These are phyloP conservation scores for Pantelozetes paolii DNA, from an alignment of 2,888 invertebrate species.

Conservation along the genomic window DNA sequence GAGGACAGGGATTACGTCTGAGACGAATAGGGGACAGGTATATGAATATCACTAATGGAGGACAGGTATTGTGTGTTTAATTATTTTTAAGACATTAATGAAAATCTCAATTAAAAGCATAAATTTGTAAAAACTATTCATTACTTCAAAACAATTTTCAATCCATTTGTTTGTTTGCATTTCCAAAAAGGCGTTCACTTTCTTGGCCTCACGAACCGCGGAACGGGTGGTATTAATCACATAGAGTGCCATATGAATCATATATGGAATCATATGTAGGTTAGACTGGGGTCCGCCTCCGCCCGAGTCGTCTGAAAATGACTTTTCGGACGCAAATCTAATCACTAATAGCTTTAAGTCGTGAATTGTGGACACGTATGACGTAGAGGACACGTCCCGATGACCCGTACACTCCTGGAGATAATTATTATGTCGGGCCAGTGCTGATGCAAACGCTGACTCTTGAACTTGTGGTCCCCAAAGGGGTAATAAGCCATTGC, in stretches of 20 bases:
- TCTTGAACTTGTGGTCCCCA: constrained; percentile 95
- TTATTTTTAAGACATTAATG: neutral
- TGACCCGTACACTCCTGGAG: constrained; percentile 55
- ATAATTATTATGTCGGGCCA: constrained; percentile 66
- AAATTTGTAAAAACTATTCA: neutral
- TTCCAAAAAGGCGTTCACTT: constrained; percentile 66
- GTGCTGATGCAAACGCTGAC: constrained; percentile 84
- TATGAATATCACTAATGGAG: no score
- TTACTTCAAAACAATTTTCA: constrained; percentile 71
- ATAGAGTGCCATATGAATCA: constrained; percentile 89
- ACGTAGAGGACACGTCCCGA: constrained; percentile 52
- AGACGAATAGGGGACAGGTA: no score
- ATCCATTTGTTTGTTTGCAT: constrained; percentile 58
- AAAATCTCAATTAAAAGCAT: constrained; percentile 45
- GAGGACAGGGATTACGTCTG: no score
- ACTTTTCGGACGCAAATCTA: constrained; percentile 86
- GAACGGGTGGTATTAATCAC: constrained; percentile 71
- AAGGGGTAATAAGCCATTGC: constrained; percentile 90
- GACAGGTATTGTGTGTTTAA: constrained; percentile 50
- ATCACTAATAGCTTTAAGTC: constrained; percentile 83
- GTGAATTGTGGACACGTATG: constrained; percentile 67
- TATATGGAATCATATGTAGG: constrained; percentile 91
- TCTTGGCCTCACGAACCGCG: constrained; percentile 65
- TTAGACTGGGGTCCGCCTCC: constrained; percentile 96
- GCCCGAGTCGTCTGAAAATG: constrained; percentile 95